Evolutionary conservation across 2,797 vertebrate genomes (phyloP), one percentile per base, ranked within the genome.

Genomic region (Moxostoma hubbsi): DNA sequence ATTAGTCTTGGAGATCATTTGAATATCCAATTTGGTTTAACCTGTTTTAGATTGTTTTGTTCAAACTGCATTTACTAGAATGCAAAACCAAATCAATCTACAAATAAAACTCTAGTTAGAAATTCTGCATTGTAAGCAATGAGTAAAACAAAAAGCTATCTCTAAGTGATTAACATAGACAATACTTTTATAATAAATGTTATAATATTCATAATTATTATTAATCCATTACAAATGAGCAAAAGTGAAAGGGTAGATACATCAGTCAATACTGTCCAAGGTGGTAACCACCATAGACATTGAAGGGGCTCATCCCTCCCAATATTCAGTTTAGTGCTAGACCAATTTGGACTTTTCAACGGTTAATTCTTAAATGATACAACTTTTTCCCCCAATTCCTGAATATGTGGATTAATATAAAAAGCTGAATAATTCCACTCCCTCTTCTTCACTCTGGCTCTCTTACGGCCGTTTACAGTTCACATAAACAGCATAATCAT

Each of bases 401-500:
- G 24, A 24, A 24, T 24, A 24, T 24, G 24, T 24, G 24, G 24
- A 2, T 24, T 24, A 24, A 24, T 24, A 24, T 24, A 24, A 24
- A 24, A 24, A 24, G 47, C 63, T 49, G 46, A 15, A 80, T 74
- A 77, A 82, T 81, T 85, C 58, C 69, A 84, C 72, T 84, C 87
- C 49, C 57, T 88, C 86, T 82, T 87, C 84, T 75, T 87, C 80
- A 89, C 90, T 90, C 86, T 89, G 82, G 85, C 84, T 49, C 75
- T 80, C 89, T 87, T 80, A 81, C 86, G 88, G 91, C 86, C 86
- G 85, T 90, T 91, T 88, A 89, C 81, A 84, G 72, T 84, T 85
- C 83, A 88, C 81, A 89, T 90, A 90, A 91, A 91, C 88, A 86
- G 84, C 75, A 87, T 90, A 90, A 92, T 90, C 87, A 90, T 80